Conservation (phyloP, 2,888 invertebrate genomes). For the Proisotoma minuta region DNA sequence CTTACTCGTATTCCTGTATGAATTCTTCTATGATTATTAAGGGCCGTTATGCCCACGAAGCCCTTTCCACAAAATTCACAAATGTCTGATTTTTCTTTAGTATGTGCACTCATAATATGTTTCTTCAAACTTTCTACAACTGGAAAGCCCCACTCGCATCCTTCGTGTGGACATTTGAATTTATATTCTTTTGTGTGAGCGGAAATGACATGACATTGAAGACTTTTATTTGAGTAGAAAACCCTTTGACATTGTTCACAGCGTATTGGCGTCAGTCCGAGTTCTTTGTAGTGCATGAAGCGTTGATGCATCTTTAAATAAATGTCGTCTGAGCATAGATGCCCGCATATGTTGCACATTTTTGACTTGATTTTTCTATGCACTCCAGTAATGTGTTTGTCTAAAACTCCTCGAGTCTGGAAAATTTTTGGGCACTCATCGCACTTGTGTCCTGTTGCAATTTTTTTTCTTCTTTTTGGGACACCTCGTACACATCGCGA, state of each 20-base stretch:
- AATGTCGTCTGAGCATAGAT: slow-evolving; percentile 7
- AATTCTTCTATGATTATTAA: too few species aligned
- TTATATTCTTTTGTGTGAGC: neutral
- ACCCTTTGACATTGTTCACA: slow-evolving; percentile 17
- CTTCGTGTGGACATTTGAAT: neutral
- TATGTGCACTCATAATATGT: neutral
- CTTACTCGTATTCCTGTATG: too few species aligned
- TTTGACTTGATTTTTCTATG: slow-evolving; percentile 2
- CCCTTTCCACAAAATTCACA: too few species aligned
- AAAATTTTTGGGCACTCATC: neutral
- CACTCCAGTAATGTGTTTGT: neutral
- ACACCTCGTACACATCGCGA: too few species aligned
- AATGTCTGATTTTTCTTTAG: too few species aligned
- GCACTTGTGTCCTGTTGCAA: too few species aligned
- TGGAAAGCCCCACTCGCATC: neutral
- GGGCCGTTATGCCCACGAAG: too few species aligned
- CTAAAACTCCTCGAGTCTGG: neutral
- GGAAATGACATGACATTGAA: neutral
- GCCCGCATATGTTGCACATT: slow-evolving; percentile 20
- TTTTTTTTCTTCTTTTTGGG: too few species aligned
- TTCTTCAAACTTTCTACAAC: neutral
- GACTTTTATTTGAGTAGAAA: neutral
- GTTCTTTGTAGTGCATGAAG: slow-evolving; percentile 13
- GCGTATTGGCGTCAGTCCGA: slow-evolving; percentile 13
- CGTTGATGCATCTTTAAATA: slow-evolving; percentile 17